phyloP scores from a whole-genome alignment of 2,113 vertebrate genomes.

The Butastur rufipennis region DNA sequence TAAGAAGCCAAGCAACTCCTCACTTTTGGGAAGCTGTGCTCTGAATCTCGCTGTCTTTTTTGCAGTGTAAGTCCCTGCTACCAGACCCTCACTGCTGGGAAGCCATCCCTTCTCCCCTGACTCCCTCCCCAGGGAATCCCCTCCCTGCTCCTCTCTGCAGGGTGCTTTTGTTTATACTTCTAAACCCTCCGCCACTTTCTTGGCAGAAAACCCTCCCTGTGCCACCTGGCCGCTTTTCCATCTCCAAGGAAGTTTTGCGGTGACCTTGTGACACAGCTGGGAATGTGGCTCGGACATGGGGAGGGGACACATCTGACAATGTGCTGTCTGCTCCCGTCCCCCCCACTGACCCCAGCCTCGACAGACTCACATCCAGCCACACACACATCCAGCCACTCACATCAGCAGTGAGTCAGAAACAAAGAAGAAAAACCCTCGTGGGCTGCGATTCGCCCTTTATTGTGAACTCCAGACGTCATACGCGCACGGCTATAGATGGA shows the following conservation, averaged over 20 bases:
- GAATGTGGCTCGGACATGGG: rapidly evolving
- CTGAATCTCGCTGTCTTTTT: not conserved
- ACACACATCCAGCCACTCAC: not conserved
- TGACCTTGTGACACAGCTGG: not conserved
- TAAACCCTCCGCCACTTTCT: not conserved
- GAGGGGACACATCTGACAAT: not conserved
- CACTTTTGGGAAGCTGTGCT: not conserved
- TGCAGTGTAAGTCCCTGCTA: not conserved
- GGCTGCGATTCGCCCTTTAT: constrained; percentile 65
- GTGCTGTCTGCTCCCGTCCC: not conserved
- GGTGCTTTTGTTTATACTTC: not conserved
- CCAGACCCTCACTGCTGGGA: not conserved
- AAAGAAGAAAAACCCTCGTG: constrained; percentile 58
- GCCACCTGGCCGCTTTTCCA: not conserved
- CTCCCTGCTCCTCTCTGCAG: not conserved
- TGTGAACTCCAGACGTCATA: constrained; percentile 69
- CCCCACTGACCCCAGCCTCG: not conserved
- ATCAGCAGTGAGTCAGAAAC: constrained; percentile 40
- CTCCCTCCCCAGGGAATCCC: not conserved
- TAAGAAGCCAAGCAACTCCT: not conserved
- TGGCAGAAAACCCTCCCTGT: not conserved
- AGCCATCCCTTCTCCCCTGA: not conserved
- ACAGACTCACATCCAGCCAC: not conserved
- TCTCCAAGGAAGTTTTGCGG: not conserved
- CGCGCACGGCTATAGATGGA: constrained; percentile 70